Evolutionary conservation across 92 coral and sea anemone genomes (phyloP).

Genomic region (Zoanthus gigantus): DNA sequence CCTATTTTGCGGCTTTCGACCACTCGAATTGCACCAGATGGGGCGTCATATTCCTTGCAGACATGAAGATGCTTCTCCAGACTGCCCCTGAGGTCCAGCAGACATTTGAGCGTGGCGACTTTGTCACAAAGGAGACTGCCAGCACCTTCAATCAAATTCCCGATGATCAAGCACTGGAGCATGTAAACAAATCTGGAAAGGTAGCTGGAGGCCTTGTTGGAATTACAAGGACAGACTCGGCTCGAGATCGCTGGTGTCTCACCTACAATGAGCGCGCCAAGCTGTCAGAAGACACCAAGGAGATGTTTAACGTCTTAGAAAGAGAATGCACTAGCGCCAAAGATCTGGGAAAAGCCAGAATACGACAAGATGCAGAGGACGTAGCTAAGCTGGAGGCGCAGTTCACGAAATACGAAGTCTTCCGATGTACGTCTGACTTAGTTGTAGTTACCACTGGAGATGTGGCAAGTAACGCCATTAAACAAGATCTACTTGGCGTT

Average conservation of each 20-base stretch:
- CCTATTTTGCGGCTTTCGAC: conserved; percentile 75
- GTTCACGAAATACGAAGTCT: conserved; percentile 41
- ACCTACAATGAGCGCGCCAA: conserved; percentile 67
- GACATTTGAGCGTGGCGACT: conserved; percentile 63
- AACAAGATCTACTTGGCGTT: conserved; percentile 58
- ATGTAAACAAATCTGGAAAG: conserved; percentile 65
- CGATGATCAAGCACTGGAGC: conserved; percentile 74
- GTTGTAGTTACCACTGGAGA: conserved; percentile 55
- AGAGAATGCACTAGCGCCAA: not conserved
- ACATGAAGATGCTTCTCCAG: conserved; percentile 66
- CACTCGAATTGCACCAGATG: conserved; percentile 76
- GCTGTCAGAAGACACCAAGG: conserved; percentile 66
- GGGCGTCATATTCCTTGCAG: conserved; percentile 69
- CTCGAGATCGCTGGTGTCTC: conserved; percentile 75
- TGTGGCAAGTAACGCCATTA: conserved; percentile 45
- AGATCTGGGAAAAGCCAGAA: conserved; percentile 44
- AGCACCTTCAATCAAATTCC: conserved; percentile 64
- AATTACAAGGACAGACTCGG: conserved; percentile 70
- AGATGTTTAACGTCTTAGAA: conserved; percentile 42
- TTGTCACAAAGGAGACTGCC: conserved; percentile 45
- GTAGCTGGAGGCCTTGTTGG: conserved; percentile 73
- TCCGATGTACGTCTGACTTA: conserved; percentile 13
- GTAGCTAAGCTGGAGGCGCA: conserved; percentile 39
- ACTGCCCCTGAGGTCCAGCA: conserved; percentile 70
- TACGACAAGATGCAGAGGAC: conserved; percentile 35